Evolutionary conservation across 2,888 invertebrate species (phyloP), one percentile per base, ranked within the genome.

Genomic region (Polylopha cassiicola): DNA sequence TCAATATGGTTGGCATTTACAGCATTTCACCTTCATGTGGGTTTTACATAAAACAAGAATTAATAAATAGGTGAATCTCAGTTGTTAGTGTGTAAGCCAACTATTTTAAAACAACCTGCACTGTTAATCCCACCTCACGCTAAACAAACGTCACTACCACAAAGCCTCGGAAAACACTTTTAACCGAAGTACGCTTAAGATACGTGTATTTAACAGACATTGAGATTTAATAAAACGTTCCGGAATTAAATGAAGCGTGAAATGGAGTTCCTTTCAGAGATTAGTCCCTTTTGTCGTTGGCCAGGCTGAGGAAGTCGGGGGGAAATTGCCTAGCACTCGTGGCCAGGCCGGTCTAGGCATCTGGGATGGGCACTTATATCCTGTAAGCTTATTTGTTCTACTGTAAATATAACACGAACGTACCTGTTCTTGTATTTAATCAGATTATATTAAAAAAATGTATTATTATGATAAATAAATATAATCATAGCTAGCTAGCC

Each of bases 251-350:
- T 78, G 71, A 73, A 73, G 68, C 71, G 70, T 72, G 64, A 73
- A 81, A 81, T 75, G 65, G 70, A 74, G 70, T 78, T 79, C 70
- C 73, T 73, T 69, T 58, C 65, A 66, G 53, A 70, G 73, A 79
- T 80, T 77, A 77, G 67, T 64, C 66, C 59, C 72, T 70, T 77
- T 78, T 79, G 73, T 74, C 66, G 68, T 50, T 54, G n/a, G n/a
- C n/a, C 53, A 48, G 55, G 55, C 54, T 48, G 50, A 54, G 43
- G 55, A 49, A 47, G 47, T 20, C 36, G 43, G 41, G 60, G 68
- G 78, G 76, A 78, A 80, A 82, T 82, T 81, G 78, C 68, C 59
- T 55, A 58, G 66, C 59, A 58, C 61, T 65, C 58, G 56, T 50
- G 47, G 46, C 42, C 42, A 33, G 27, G 45, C 47, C 23, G 30